Conservation (phyloP, 2,888 invertebrate species). For the Drosophila heteroneura region DNA sequence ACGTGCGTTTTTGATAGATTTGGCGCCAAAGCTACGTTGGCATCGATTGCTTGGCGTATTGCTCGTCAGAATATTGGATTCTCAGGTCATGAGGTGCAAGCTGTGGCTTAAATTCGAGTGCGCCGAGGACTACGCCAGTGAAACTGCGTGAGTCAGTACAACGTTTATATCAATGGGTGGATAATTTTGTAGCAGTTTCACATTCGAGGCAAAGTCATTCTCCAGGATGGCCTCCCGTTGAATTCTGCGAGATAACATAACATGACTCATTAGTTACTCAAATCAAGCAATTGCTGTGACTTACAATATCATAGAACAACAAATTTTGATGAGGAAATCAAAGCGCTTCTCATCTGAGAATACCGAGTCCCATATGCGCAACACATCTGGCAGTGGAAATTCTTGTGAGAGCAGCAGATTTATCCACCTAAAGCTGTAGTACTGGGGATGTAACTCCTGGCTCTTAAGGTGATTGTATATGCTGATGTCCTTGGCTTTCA, state of each 20-base stretch:
- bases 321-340: conserved; percentile 95
- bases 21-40: conserved; percentile 30
- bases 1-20: conserved; percentile 40
- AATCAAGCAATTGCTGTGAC: conserved; percentile 73
- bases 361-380: conserved; percentile 98
- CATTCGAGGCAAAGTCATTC: conserved; percentile 97
- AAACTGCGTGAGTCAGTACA: conserved; percentile 91
- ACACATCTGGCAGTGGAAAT: conserved; percentile 98
- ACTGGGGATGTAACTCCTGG: conserved; percentile 97
- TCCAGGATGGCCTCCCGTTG: conserved; percentile 92
- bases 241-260: conserved; percentile 87
- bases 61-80: conserved; percentile 41
- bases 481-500: conserved; percentile 91
- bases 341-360: conserved; percentile 96
- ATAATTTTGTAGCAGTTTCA: conserved; percentile 97
- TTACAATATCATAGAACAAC: conserved; percentile 99
- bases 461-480: conserved; percentile 92
- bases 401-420: conserved; percentile 98
- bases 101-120: conserved; percentile 34
- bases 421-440: conserved; percentile 98
- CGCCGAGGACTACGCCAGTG: conserved; percentile 68
- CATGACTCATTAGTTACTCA: background rate
- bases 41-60: conserved; percentile 63
- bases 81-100: conserved; percentile 40
- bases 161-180: conserved; percentile 95